A percentile compares a stretch with the other conserved stretches of the same genome.
These are phyloP conservation scores for Tenthredo scrophulariae DNA, from an alignment of 2,888 invertebrate species.

Conservation along the genomic window DNA sequence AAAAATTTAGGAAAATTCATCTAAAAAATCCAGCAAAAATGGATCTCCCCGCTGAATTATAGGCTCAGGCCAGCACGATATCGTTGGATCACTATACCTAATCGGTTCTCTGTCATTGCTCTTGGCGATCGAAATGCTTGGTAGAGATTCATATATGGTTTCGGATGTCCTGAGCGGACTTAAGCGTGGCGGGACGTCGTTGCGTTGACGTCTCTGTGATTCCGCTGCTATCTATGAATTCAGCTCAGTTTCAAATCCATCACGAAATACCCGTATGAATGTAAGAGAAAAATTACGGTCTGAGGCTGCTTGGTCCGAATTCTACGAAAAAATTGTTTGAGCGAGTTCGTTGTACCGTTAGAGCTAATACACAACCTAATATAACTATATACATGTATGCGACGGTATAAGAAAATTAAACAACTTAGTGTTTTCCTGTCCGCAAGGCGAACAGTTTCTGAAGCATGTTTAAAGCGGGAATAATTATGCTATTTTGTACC, in stretches of 20 bases:
- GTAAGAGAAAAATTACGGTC: neutral
- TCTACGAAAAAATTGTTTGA: neutral
- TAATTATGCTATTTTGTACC: neutral
- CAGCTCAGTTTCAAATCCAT: neutral
- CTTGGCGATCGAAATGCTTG: neutral
- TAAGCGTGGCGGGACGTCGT: neutral
- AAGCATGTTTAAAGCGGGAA: neutral
- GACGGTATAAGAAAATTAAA: neutral
- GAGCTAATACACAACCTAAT: slow-evolving; percentile 8
- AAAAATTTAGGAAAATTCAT: no score
- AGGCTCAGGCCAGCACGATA: neutral
- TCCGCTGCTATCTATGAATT: neutral
- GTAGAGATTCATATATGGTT: neutral
- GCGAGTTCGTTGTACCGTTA: slow-evolving; percentile 30
- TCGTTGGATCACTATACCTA: neutral
- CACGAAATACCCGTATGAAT: neutral
- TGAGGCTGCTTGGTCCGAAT: neutral
- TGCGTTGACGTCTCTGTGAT: neutral
- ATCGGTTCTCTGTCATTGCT: neutral
- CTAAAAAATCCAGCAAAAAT: no score
- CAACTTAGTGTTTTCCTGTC: neutral
- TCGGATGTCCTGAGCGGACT: neutral
- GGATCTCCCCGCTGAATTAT: neutral
- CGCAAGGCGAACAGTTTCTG: neutral
- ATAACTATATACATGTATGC: no score